These are phyloP conservation scores for Belonocnema kinseyi DNA, from an alignment of 1,140 invertebrate genomes.

Conservation along the genomic window DNA sequence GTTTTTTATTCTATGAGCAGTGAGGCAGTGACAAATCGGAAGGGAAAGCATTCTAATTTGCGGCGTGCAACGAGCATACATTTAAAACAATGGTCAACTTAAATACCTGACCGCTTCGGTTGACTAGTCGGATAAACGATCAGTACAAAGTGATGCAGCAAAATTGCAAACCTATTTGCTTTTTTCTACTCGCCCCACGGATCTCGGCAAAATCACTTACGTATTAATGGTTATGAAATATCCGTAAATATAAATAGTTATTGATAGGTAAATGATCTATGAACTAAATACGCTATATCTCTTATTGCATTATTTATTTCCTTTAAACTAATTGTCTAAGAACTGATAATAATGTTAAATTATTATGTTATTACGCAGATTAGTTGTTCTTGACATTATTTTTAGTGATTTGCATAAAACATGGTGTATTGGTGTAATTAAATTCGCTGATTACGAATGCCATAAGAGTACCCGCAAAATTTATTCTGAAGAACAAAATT, in stretches of 20 bases:
- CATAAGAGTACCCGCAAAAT: too few species aligned
- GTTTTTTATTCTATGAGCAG: neutral
- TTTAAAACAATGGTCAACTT: slow-evolving; percentile 52
- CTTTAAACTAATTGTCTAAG: neutral
- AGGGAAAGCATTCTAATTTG: slow-evolving; percentile 18
- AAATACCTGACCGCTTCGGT: slow-evolving; percentile 45
- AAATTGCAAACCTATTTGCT: slow-evolving; percentile 27
- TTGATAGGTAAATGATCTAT: slow-evolving; percentile 18
- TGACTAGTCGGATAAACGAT: slow-evolving; percentile 58
- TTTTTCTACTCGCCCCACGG: slow-evolving; percentile 8
- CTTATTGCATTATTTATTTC: slow-evolving; percentile 18
- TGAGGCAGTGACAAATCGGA: neutral
- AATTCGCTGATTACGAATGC: too few species aligned
- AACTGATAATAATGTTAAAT: neutral
- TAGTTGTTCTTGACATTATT: neutral
- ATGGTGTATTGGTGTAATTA: too few species aligned
- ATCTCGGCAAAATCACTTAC: slow-evolving; percentile 16
- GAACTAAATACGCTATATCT: slow-evolving; percentile 24
- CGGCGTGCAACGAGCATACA: slow-evolving; percentile 9
- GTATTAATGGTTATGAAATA: slow-evolving; percentile 20
- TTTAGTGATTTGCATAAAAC: too few species aligned
- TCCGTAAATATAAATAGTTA: slow-evolving; percentile 17
- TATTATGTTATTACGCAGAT: slow-evolving; percentile 4
- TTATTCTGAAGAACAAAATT: too few species aligned
- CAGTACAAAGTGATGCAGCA: slow-evolving; percentile 41